A percentile compares a stretch with the other conserved stretches of the same genome.
phyloP scores from a whole-genome alignment of 1,140 invertebrate genomes.

The Steinernema khuongi region DNA sequence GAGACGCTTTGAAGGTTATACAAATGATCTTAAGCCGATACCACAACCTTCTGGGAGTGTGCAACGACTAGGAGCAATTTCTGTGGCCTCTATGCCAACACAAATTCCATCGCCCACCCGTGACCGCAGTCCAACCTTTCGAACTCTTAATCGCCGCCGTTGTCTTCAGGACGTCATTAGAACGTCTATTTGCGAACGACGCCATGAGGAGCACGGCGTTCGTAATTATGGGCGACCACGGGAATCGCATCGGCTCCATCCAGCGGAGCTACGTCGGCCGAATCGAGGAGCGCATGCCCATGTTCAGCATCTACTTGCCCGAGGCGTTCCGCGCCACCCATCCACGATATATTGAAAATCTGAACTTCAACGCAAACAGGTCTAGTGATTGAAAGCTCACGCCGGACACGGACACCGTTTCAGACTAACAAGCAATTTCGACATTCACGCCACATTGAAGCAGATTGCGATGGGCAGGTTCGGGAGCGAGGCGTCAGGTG shows the following conservation, averaged over 20 bases:
- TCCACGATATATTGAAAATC: not conserved
- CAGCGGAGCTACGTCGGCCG: slow-evolving; percentile 45
- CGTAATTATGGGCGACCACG: slow-evolving; percentile 61
- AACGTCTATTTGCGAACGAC: slow-evolving; percentile 9
- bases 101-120: not conserved
- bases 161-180: slow-evolving; percentile 3
- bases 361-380: slow-evolving; percentile 4
- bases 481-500: not conserved
- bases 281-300: slow-evolving; percentile 57
- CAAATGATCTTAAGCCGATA: too few species aligned
- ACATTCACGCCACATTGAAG: slow-evolving; percentile 13
- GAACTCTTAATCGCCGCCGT: too few species aligned
- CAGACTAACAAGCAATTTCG: slow-evolving; percentile 8
- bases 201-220: slow-evolving; percentile 60
- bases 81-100: too few species aligned
- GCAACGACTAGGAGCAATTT: too few species aligned
- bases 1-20: too few species aligned
- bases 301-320: slow-evolving; percentile 23
- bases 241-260: slow-evolving; percentile 53
- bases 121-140: too few species aligned
- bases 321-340: not conserved
- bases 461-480: not conserved
- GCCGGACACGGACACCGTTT: not conserved
- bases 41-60: too few species aligned
- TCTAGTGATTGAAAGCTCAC: not conserved